Evolutionary conservation across 2,888 invertebrate genomes (phyloP), one percentile per base, ranked within the genome.

Genomic region (Suillia variegata): DNA sequence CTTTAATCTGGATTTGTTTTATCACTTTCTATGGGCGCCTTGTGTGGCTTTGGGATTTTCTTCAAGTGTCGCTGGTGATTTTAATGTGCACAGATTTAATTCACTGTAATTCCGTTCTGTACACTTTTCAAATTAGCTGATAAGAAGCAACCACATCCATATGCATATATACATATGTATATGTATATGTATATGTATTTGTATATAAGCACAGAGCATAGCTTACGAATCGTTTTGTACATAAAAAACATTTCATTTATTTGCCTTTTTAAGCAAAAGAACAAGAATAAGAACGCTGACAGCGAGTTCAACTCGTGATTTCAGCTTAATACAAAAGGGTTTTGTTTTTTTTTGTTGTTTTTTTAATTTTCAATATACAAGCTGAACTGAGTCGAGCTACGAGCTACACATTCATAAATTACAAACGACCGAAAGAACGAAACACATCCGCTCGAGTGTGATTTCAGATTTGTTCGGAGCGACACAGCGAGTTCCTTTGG

Each of bases 401-500:
- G 31, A 31, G 31, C 12, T 31, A 12, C 6, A 31, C 31, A 31
- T 31, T 31, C 38, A 38, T 38, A n/a, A 38, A 38, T 38, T 38
- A 38, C 26, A 26, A 26, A 26, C 38, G 38, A 31, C 12, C 38
- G 13, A 38, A 5, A 31, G 31, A 8, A 4, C 38, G 10, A 13
- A 10, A 38, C 49, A 56, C 72, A 73, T 73, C 72, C 72, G 72
- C 72, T 73, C 74, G 68, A 71, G 67, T 70, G 72, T 75, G 72
- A 73, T 72, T 72, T 67, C 60, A 71, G 50, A 50, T 56, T 68
- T 54, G 58, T 56, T 15, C 50, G 33, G 22, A 34, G 26, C 26
- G 45, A 65, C 67, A 70, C 56, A 52, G 26, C 67, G 65, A 76
- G 77, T 77, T 77, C 78, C 77, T 77, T 76, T 76, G 49, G 68